Base-by-base conservation (phyloP, 2,888 invertebrate genomes). In the Parelbella ahira region DNA sequence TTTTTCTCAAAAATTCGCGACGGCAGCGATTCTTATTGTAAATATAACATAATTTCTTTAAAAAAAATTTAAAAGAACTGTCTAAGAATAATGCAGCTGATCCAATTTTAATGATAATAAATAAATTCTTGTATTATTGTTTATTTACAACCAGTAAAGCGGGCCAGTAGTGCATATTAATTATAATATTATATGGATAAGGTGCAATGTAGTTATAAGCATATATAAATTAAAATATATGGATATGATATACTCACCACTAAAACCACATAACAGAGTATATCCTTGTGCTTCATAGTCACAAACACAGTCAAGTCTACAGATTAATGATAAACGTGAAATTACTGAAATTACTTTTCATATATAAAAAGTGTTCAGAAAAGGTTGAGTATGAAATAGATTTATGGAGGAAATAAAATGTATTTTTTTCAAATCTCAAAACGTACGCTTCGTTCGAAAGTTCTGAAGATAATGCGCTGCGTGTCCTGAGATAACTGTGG, bases 391-490 rank as follows among this genome's bases (percentile, higher is more conserved):
- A n/a, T n/a, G n/a, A n/a, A n/a, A n/a, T n/a, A n/a, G n/a, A n/a
- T n/a, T n/a, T n/a, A n/a, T n/a, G n/a, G n/a, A n/a, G n/a, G n/a
- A n/a, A n/a, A n/a, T n/a, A n/a, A n/a, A n/a, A n/a, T n/a, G n/a
- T n/a, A 37, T 44, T 9, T 33, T 20, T 46, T 9, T 28, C 41
- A 6, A 15, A 33, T 20, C 10, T 5, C 33, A 13, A 48, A 38
- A 63, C 74, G 73, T 72, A 58, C 53, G 60, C 12, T 33, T 46
- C 11, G 51, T 59, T 70, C 60, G 80, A 77, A 75, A 78, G 76
- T 68, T 54, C 37, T 50, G 33, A 44, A 53, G 49, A 49, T 58
- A 68, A 64, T 76, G 72, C 56, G 48, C 41, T 48, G 63, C 66
- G 73, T 47, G 59, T 18, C 33, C 32, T 28, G 39, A 50, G 68